A percentile compares a stretch with the other conserved stretches of the same genome.
These are phyloP conservation scores for Dryadula phaetusa DNA, from an alignment of 2,888 invertebrate species.

Conservation along the genomic window DNA sequence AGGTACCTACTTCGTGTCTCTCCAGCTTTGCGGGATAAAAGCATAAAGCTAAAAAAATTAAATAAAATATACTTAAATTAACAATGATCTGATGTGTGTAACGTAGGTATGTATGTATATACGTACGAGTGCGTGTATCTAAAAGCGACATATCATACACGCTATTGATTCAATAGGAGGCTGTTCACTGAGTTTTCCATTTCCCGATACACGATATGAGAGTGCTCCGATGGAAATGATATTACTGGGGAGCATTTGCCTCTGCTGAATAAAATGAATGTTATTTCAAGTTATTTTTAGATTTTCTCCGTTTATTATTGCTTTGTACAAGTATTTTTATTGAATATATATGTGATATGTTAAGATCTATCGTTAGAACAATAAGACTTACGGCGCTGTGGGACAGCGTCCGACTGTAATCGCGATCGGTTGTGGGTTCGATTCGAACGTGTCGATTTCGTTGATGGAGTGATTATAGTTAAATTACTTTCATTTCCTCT, in stretches of 20 bases:
- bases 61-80: no score
- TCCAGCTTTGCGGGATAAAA: no score
- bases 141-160: conserved; percentile 10
- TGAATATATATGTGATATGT: not conserved
- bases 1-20: no score
- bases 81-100: no score
- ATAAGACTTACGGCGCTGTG: no score
- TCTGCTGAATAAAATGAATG: not conserved
- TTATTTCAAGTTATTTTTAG: not conserved
- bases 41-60: no score
- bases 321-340: not conserved
- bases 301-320: not conserved
- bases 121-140: not conserved
- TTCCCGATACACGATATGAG: conserved; percentile 49
- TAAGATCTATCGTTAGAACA: no score
- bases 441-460: no score
- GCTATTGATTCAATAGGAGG: conserved; percentile 18
- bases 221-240: conserved; percentile 16
- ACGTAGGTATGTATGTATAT: not conserved
- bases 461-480: no score
- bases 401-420: no score
- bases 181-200: conserved; percentile 58
- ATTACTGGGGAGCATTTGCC: conserved; percentile 2
- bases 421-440: no score
- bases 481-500: no score